phyloP scores from a whole-genome alignment of 2,888 invertebrate species.

The Tachina lurida region DNA sequence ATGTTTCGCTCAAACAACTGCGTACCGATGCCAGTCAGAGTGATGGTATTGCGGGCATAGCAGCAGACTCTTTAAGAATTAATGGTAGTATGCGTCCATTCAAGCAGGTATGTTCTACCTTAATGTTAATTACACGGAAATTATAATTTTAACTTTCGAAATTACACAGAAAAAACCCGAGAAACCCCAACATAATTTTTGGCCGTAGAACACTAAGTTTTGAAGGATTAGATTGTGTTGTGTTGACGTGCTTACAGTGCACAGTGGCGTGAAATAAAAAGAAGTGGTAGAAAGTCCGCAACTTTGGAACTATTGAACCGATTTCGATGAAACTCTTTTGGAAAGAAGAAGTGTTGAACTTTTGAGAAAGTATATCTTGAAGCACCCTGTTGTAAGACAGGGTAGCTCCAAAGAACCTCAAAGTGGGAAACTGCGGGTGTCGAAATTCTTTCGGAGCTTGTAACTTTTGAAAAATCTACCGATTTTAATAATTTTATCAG shows the following conservation, averaged over 20 bases:
- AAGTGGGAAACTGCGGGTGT: too few species aligned
- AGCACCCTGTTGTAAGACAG: too few species aligned
- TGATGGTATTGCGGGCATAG: constrained; percentile 94
- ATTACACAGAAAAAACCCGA: not conserved
- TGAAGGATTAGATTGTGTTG: not conserved
- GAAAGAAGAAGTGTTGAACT: too few species aligned
- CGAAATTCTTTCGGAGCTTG: too few species aligned
- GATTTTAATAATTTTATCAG: too few species aligned
- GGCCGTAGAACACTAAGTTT: not conserved
- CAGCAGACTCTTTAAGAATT: constrained; percentile 96
- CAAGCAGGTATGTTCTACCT: constrained; percentile 88
- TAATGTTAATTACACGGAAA: not conserved
- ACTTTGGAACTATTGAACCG: too few species aligned
- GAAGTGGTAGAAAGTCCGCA: too few species aligned
- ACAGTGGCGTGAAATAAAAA: too few species aligned
- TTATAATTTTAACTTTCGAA: not conserved
- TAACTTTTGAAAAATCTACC: too few species aligned
- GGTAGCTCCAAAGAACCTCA: too few species aligned
- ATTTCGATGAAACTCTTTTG: too few species aligned
- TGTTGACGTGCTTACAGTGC: not conserved
- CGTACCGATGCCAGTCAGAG: constrained; percentile 87
- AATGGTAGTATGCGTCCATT: constrained; percentile 98
- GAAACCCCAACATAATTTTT: not conserved
- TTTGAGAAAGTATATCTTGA: too few species aligned
- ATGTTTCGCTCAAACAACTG: constrained; percentile 93